Conservation (phyloP, 1,140 invertebrate species). For the Stratiolaelaps scimitus region DNA sequence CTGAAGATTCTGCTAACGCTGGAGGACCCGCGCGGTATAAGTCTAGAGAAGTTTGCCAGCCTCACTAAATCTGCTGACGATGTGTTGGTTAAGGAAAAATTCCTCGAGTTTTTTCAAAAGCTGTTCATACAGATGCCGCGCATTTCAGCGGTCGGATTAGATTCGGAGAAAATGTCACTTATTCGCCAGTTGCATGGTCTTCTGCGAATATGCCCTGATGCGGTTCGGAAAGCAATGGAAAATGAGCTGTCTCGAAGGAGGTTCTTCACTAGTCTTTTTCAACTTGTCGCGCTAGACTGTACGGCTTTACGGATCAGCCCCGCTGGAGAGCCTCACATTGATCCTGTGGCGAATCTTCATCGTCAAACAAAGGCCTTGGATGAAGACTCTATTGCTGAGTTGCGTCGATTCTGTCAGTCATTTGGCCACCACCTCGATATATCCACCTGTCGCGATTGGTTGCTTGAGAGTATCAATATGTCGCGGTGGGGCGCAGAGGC, state of each 20-base stretch:
- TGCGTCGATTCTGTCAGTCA: neutral
- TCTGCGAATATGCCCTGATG: neutral
- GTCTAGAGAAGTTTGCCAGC: neutral
- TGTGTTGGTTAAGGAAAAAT: conserved; percentile 3
- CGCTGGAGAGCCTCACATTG: neutral
- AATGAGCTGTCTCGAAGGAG: neutral
- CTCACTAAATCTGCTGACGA: neutral
- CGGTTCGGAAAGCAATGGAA: neutral
- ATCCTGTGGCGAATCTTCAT: neutral
- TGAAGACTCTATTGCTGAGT: neutral
- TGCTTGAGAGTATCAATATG: neutral
- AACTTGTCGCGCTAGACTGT: conserved; percentile 5
- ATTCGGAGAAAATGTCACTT: neutral
- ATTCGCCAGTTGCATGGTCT: conserved; percentile 11
- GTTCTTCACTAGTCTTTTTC: neutral
- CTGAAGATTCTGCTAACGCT: conserved; percentile 12
- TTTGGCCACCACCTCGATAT: neutral
- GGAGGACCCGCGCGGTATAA: neutral
- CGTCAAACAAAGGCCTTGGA: conserved; percentile 14
- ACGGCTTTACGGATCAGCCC: neutral
- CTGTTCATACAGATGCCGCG: neutral
- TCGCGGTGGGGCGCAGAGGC: neutral
- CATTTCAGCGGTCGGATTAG: conserved; percentile 12
- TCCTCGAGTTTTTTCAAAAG: conserved; percentile 6
- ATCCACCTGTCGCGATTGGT: neutral